Evolutionary conservation across 2,888 invertebrate species (phyloP).

Genomic region (Gasteruption jaculator): DNA sequence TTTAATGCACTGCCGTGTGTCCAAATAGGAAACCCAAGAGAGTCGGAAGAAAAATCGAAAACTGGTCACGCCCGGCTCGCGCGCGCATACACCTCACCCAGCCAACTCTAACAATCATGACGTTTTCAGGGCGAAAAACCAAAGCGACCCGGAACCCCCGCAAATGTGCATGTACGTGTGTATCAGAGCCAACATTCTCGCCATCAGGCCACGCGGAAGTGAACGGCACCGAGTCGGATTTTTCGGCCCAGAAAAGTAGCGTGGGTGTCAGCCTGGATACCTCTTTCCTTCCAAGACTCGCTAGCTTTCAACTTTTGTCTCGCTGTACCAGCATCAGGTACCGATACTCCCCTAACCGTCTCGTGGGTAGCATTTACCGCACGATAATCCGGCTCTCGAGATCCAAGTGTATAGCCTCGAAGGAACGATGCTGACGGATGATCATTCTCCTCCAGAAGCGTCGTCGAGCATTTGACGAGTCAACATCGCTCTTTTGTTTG

Average conservation of each 20-base stretch:
- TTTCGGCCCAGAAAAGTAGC: slow-evolving; percentile 45
- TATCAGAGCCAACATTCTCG: slow-evolving; percentile 3
- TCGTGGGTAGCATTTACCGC: slow-evolving; percentile 11
- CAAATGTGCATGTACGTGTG: slow-evolving; percentile 11
- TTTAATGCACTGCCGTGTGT: slow-evolving; percentile 13
- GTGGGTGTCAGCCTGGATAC: slow-evolving; percentile 46
- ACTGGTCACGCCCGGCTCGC: slow-evolving; percentile 31
- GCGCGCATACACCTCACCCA: too few relatives aligned
- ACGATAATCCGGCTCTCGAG: slow-evolving; percentile 2
- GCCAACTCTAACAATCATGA: slow-evolving; percentile 34
- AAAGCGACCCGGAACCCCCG: slow-evolving; percentile 38
- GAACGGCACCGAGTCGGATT: slow-evolving; percentile 34
- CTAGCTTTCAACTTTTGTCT: slow-evolving; percentile 1
- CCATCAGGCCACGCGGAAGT: slow-evolving; percentile 40
- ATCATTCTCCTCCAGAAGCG: too few relatives aligned
- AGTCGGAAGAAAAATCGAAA: slow-evolving; percentile 24
- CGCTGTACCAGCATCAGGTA: not conserved
- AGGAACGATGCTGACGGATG: too few relatives aligned
- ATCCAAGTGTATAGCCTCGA: too few relatives aligned
- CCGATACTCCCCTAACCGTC: too few relatives aligned
- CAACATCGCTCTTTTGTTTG: too few relatives aligned
- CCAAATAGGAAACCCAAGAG: slow-evolving; percentile 17
- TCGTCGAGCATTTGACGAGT: too few relatives aligned
- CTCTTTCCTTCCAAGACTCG: slow-evolving; percentile 26
- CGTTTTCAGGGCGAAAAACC: slow-evolving; percentile 44